Base-by-base conservation (phyloP, 2,797 vertebrate genomes). In the Todus mexicanus region DNA sequence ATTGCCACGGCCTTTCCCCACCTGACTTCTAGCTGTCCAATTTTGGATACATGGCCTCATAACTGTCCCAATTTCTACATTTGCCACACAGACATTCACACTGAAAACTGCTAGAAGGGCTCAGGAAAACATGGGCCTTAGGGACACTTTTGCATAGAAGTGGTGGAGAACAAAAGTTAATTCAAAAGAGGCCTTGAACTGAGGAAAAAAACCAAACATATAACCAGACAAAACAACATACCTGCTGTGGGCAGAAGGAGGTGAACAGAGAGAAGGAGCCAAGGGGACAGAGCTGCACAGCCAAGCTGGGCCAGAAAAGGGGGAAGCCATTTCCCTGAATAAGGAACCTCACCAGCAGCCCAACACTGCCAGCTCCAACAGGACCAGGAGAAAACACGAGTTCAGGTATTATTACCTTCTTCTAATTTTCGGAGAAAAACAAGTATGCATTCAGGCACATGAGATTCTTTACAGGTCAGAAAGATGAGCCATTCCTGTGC, bases 351-450 rank as follows among this genome's bases (percentile, higher is more conserved):
- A 18, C 22, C 42, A 29, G 27, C 26, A 5, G 35, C 25, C 0
- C 0, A 0, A 20, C 0, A 0, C 19, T 29, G 45, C 33, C 60
- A 40, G 1, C 0, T 50, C 43, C 56, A 31, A 6, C 12, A 3
- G 4, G 27, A 48, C 17, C 31, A 43, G 69, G 20, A 64, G 8
- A 60, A 60, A 74, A 37, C 11, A 12, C 0, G 3, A 7, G 11
- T 37, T 71, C 1, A 2, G 15, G 10, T 45, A n/a, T 22, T 26
- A 45, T 22, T 8, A 11, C 6, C 40, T 75, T 38, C 22, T 42
- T 80, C 60, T 71, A 33, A 22, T 11, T 87, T 71, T 45, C 50
- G 47, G 9, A 87, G 37, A 77, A 85, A 85, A 76, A 8, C 16
- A 63, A 37, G 22, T 37, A 10, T 1, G 8, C 12, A 40, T 50